Percentiles rank a stretch among this genome's conserved stretches.
These are phyloP conservation scores for Sylvia atricapilla DNA, from an alignment of 2,113 vertebrate species.

Conservation along the genomic window DNA sequence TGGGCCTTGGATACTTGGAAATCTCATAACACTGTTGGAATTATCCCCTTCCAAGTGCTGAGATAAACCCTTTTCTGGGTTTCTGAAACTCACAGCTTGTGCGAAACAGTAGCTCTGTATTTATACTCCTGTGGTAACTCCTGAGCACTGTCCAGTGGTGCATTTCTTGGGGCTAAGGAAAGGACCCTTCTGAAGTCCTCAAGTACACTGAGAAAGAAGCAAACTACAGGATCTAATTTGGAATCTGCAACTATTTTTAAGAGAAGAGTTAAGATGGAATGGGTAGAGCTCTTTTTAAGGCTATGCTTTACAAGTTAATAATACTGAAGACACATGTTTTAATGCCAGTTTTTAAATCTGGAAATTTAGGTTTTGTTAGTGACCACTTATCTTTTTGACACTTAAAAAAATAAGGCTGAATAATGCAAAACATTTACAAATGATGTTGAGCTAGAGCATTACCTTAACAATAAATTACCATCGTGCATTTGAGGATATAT, in stretches of 20 bases:
- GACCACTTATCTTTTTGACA: neutral
- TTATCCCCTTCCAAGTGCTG: neutral
- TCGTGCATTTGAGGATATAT: neutral
- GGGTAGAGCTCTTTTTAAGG: neutral
- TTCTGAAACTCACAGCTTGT: neutral
- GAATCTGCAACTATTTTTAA: neutral
- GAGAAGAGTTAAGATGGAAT: neutral
- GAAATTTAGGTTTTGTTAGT: neutral
- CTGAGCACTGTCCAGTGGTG: neutral
- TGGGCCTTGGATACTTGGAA: neutral
- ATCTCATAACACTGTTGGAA: neutral
- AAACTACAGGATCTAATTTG: neutral
- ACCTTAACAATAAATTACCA: neutral
- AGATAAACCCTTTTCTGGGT: neutral
- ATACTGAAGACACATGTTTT: neutral
- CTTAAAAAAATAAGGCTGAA: neutral
- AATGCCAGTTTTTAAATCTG: neutral
- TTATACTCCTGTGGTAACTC: neutral
- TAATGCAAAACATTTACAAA: neutral
- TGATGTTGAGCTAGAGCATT: neutral
- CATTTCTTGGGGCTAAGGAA: neutral
- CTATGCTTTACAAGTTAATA: neutral
- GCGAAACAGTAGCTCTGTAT: neutral
- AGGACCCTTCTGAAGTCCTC: neutral
- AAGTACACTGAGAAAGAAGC: neutral